Conservation (phyloP, 2,888 invertebrate species). For the Noctua janthe region DNA sequence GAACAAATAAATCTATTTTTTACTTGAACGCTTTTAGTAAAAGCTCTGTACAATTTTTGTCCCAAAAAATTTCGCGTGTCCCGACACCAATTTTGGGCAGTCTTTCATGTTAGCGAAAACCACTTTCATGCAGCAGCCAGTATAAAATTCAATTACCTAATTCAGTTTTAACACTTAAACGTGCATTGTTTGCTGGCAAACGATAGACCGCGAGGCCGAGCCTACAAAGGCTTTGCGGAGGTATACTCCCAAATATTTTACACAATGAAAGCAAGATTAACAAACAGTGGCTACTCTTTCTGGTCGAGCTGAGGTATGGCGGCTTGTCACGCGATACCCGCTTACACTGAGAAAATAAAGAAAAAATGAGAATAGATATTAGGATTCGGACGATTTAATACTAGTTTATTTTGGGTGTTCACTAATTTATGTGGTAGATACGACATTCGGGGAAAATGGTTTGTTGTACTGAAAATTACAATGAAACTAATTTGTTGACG, state of each 20-base stretch:
- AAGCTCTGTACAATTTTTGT: constrained; percentile 45
- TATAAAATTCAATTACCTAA: constrained; percentile 68
- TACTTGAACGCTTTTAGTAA: constrained; percentile 49
- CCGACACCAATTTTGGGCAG: constrained; percentile 41
- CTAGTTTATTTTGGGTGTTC: constrained; percentile 57
- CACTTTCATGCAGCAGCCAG: constrained; percentile 52
- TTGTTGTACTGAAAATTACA: constrained; percentile 43
- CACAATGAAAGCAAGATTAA: constrained; percentile 87
- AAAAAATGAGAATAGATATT: constrained; percentile 69
- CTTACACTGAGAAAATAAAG: constrained; percentile 68
- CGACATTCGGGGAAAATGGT: constrained; percentile 52
- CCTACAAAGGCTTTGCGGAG: constrained; percentile 67
- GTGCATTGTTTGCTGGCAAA: constrained; percentile 66
- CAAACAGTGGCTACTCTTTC: constrained; percentile 86
- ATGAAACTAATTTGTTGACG: constrained; percentile 36
- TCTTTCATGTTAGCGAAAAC: constrained; percentile 60
- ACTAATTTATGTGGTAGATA: constrained; percentile 65
- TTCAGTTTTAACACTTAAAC: constrained; percentile 68
- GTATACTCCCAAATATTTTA: constrained; percentile 81
- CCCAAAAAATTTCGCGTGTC: constrained; percentile 59
- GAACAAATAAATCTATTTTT: constrained; percentile 58
- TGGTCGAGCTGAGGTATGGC: constrained; percentile 80
- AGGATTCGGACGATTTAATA: constrained; percentile 68
- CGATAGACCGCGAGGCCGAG: constrained; percentile 64
- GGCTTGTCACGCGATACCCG: constrained; percentile 82